Conservation (phyloP, 1,140 invertebrate genomes). For the Scaptodrosophila lebanonensis region DNA sequence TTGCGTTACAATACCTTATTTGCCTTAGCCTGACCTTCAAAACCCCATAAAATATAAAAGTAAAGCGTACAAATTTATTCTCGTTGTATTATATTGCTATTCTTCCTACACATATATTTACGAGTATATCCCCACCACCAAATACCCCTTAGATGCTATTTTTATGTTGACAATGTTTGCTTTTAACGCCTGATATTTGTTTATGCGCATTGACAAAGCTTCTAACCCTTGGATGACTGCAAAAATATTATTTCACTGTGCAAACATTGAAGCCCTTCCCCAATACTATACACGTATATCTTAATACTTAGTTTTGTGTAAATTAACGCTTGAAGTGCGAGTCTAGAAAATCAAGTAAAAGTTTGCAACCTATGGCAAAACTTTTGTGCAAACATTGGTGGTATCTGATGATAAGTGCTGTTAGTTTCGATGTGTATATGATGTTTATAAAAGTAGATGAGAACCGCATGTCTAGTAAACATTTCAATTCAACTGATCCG, state of each 20-base stretch:
- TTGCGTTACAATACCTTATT: slow-evolving; percentile 32
- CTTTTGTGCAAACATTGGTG: too few species aligned
- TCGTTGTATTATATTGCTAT: too few species aligned
- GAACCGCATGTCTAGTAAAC: slow-evolving; percentile 35
- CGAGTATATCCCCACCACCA: not conserved
- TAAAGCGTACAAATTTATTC: slow-evolving; percentile 39
- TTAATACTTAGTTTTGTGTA: too few species aligned
- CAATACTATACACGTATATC: too few species aligned
- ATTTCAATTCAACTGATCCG: slow-evolving; percentile 20
- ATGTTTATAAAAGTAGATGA: slow-evolving; percentile 8
- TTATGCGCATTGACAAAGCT: too few species aligned
- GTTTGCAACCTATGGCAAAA: too few species aligned
- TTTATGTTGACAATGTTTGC: too few species aligned
- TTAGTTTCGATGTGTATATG: slow-evolving; percentile 66
- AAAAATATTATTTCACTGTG: slow-evolving; percentile 11
- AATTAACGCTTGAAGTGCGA: too few species aligned
- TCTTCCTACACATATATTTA: too few species aligned
- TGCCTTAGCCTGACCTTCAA: slow-evolving; percentile 50
- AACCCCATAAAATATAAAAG: not conserved
- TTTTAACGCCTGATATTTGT: too few species aligned
- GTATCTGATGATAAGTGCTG: slow-evolving; percentile 70
- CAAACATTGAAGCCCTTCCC: not conserved
- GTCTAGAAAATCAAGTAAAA: too few species aligned
- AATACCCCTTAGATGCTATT: not conserved
- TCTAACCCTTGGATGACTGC: too few species aligned